Conservation (phyloP, 2,797 vertebrate genomes). For the Acanthurus tractus region DNA sequence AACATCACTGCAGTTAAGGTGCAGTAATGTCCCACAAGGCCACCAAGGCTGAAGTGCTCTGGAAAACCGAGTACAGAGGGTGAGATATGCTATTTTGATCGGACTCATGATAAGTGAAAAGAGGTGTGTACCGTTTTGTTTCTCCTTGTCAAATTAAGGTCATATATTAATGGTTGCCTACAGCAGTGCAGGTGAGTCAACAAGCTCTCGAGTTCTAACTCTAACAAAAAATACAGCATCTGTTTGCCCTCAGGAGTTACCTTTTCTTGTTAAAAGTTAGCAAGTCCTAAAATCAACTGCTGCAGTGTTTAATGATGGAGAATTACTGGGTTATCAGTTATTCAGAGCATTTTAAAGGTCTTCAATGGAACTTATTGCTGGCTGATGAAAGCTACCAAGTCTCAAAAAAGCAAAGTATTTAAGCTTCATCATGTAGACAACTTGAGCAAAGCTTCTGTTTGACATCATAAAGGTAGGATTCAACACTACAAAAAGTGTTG, state of each 20-base stretch:
- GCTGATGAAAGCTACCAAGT: too few species aligned
- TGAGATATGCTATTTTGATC: slow-evolving; percentile 13
- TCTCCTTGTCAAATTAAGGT: slow-evolving; percentile 38
- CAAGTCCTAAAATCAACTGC: slow-evolving; percentile 11
- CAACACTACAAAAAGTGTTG: background rate
- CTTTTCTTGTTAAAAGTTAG: slow-evolving; percentile 2
- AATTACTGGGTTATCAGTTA: background rate
- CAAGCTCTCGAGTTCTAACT: slow-evolving; percentile 12
- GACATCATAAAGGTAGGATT: background rate
- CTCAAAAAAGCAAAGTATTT: background rate
- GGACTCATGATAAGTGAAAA: slow-evolving; percentile 24
- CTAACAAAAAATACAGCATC: background rate
- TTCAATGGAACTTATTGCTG: too few species aligned
- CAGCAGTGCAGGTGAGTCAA: background rate
- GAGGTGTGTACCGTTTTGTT: slow-evolving; percentile 16
- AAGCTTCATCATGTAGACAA: background rate
- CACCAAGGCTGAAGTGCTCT: slow-evolving; percentile 27
- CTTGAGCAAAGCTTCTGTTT: background rate
- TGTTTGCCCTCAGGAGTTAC: background rate
- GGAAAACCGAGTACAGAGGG: slow-evolving; percentile 29
- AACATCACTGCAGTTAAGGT: slow-evolving; percentile 17
- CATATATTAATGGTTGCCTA: slow-evolving; percentile 17
- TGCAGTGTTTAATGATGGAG: background rate
- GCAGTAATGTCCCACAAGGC: slow-evolving; percentile 22
- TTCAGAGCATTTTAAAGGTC: too few species aligned